These are phyloP conservation scores for Eulimnadia texana DNA, from an alignment of 1,140 invertebrate species.

Conservation along the genomic window DNA sequence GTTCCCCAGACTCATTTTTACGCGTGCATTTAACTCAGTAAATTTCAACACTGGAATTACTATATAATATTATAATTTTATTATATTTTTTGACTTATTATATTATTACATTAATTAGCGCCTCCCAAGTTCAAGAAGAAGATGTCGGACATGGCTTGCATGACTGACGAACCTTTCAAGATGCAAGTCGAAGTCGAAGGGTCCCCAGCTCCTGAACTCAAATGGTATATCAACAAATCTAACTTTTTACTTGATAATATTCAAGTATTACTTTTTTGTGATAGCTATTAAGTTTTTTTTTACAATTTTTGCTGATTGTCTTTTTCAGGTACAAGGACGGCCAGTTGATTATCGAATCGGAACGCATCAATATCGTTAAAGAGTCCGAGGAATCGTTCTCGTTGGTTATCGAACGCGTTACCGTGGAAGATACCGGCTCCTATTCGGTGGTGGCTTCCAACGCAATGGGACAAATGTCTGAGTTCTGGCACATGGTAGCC, in stretches of 20 bases:
- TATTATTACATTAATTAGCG: constrained; percentile 26
- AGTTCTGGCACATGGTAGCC: constrained; percentile 65
- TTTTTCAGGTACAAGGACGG: constrained; percentile 58
- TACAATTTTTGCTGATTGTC: constrained; percentile 2
- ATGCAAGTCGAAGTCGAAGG: constrained; percentile 70
- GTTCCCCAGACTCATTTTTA: no score
- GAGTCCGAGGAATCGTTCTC: constrained; percentile 49
- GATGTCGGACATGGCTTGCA: constrained; percentile 52
- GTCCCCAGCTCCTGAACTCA: constrained; percentile 59
- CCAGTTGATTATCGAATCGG: constrained; percentile 48
- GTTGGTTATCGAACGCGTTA: constrained; percentile 63
- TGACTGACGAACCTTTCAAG: constrained; percentile 48
- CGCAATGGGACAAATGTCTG: constrained; percentile 68
- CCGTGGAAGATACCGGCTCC: constrained; percentile 74
- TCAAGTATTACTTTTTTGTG: constrained; percentile 3
- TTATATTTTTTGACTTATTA: no score
- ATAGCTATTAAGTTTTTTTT: constrained; percentile 8
- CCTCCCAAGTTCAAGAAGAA: constrained; percentile 70
- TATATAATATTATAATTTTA: no score
- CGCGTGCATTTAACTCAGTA: background rate
- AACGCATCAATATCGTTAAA: constrained; percentile 51
- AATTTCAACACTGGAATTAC: background rate
- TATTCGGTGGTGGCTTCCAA: constrained; percentile 86
- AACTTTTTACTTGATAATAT: constrained; percentile 9
- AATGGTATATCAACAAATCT: constrained; percentile 46